Percentiles rank a stretch among this genome's conserved stretches.
Conservation (phyloP, 2,888 invertebrate genomes). For the Caenorhabditis sp. region DNA sequence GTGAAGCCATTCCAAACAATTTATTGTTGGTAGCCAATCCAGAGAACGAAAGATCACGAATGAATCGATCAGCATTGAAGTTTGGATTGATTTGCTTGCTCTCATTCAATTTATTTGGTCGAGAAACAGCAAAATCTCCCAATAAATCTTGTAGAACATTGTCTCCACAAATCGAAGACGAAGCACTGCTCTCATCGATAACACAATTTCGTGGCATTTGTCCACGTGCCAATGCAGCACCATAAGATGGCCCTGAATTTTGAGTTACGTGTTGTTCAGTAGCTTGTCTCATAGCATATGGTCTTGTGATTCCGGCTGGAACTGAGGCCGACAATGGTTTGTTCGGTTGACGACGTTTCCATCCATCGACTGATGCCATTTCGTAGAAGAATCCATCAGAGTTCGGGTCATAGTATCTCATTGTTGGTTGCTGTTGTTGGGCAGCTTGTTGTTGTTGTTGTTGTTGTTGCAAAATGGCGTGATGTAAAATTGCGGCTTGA, state of each 20-base stretch:
- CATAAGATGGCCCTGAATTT: slow-evolving; percentile 29
- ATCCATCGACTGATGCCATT: slow-evolving; percentile 69
- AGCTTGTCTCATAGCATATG: slow-evolving; percentile 16
- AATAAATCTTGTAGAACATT: slow-evolving; percentile 3
- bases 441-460: slow-evolving; percentile 6
- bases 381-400: slow-evolving; percentile 69
- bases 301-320: slow-evolving; percentile 27
- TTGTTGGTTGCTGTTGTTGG: slow-evolving; percentile 12
- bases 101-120: neutral
- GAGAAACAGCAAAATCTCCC: neutral
- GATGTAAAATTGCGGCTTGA: slow-evolving; percentile 47
- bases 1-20: slow-evolving; percentile 3
- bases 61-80: slow-evolving; percentile 62
- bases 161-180: slow-evolving; percentile 39
- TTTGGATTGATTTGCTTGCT: slow-evolving; percentile 12
- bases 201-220: slow-evolving; percentile 55
- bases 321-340: slow-evolving; percentile 40
- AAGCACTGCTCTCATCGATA: slow-evolving; percentile 43
- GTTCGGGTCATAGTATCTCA: slow-evolving; percentile 64
- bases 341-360: slow-evolving; percentile 56
- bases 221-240: slow-evolving; percentile 50
- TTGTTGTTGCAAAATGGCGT: slow-evolving; percentile 25
- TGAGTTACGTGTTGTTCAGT: slow-evolving; percentile 1
- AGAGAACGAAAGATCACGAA: slow-evolving; percentile 46
- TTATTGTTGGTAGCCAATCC: slow-evolving; percentile 15